Evolutionary conservation across 2,888 invertebrate genomes (phyloP).

Genomic region (Athripsodes cinereus): DNA sequence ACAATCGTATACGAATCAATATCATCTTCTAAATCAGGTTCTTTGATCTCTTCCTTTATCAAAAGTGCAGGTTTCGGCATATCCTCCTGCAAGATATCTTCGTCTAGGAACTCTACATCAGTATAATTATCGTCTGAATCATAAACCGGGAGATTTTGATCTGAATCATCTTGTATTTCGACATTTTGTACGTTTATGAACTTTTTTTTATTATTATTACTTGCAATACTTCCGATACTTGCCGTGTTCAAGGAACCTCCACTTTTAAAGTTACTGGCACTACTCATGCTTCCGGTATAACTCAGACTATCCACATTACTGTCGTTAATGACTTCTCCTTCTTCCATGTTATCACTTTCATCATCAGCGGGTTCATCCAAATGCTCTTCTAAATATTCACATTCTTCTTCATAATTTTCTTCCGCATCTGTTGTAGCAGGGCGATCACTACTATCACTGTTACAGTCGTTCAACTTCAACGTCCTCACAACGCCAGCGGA

Average conservation of each 20-base stretch:
- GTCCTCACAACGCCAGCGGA: background rate
- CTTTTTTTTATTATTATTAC: background rate
- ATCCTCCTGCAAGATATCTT: conserved; percentile 8
- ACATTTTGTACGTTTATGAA: background rate
- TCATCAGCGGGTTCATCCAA: conserved; percentile 19
- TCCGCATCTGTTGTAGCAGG: no score
- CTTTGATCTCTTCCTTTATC: conserved; percentile 7
- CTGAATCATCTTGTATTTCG: background rate
- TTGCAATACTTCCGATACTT: conserved; percentile 1
- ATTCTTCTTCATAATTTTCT: conserved; percentile 6
- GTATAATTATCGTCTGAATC: conserved; percentile 11
- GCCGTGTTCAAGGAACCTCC: background rate
- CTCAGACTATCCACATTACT: background rate
- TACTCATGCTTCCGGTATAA: background rate
- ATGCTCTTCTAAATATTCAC: conserved; percentile 12
- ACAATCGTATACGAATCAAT: conserved; percentile 9
- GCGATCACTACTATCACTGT: background rate
- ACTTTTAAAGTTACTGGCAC: background rate
- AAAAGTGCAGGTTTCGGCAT: background rate
- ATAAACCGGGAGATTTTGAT: no score
- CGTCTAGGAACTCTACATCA: conserved; percentile 14
- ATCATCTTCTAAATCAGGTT: conserved; percentile 24
- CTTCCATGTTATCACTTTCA: conserved; percentile 12
- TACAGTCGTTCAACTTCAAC: background rate
- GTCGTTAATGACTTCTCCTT: background rate